These are phyloP conservation scores for Allophyes oxyacanthae DNA, from an alignment of 2,888 invertebrate species.

Conservation along the genomic window DNA sequence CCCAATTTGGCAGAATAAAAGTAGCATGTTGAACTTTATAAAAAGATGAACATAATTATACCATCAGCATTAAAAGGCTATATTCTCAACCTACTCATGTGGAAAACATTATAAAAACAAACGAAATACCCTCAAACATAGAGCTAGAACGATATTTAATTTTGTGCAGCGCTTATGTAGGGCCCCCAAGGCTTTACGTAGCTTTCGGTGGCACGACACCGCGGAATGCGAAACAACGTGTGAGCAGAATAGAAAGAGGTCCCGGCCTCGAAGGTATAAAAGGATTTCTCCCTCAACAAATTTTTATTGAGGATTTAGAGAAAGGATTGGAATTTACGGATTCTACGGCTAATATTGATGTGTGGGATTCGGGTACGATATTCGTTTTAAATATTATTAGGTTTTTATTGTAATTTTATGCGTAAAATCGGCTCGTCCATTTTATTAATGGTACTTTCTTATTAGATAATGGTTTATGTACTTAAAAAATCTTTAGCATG, in stretches of 20 bases:
- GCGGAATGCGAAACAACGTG: conserved; percentile 68
- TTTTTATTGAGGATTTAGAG: conserved; percentile 54
- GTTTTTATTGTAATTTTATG: conserved; percentile 19
- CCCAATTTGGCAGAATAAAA: no score
- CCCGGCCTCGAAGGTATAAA: conserved; percentile 51
- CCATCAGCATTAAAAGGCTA: neutral
- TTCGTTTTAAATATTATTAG: conserved; percentile 28
- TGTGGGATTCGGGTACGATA: conserved; percentile 12
- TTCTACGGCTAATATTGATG: conserved; percentile 40
- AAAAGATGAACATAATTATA: neutral
- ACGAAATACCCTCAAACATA: conserved; percentile 17
- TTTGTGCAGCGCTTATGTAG: conserved; percentile 60
- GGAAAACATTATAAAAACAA: conserved; percentile 31
- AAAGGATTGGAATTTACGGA: conserved; percentile 51
- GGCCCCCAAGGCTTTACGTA: conserved; percentile 48
- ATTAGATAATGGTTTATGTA: no score
- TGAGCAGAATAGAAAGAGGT: conserved; percentile 66
- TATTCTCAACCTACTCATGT: neutral
- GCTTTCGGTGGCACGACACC: conserved; percentile 60
- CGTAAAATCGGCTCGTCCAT: neutral
- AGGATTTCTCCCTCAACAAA: conserved; percentile 44
- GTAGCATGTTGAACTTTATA: no score
- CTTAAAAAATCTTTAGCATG: no score
- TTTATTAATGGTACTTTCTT: neutral
- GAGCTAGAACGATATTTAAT: conserved; percentile 61